Conservation (phyloP, 1,140 invertebrate species). For the Cydia fagiglandana region DNA sequence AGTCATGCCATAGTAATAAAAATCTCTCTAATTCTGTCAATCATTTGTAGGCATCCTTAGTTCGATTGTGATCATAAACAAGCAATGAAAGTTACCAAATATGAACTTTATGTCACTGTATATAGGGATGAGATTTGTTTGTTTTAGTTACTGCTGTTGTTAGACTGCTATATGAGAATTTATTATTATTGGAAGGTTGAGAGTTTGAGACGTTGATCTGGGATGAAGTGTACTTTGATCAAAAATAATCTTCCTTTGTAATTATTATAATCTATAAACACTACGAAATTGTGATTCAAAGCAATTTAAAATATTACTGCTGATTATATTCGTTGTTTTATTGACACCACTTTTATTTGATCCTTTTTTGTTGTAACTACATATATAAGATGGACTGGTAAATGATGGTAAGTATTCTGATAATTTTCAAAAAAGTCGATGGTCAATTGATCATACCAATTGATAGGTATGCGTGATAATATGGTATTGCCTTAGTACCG, state of each 20-base stretch:
- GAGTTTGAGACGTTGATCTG: conserved; percentile 43
- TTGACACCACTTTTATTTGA: conserved; percentile 37
- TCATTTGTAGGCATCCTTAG: conserved; percentile 14
- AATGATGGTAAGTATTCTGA: too few relatives aligned
- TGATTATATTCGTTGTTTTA: conserved; percentile 70
- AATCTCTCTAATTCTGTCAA: not conserved
- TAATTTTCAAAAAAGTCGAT: too few relatives aligned
- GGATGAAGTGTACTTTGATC: conserved; percentile 65
- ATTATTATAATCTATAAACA: conserved; percentile 78
- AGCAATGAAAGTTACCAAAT: conserved; percentile 29
- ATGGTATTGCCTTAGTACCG: too few relatives aligned
- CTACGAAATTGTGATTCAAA: conserved; percentile 78
- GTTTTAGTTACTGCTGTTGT: conserved; percentile 12
- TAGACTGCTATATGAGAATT: conserved; percentile 31
- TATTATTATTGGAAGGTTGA: conserved; percentile 35
- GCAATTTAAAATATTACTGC: conserved; percentile 79
- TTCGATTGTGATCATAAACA: conserved; percentile 26
- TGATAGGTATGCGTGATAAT: too few relatives aligned
- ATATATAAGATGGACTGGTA: not conserved
- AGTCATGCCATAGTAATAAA: not conserved
- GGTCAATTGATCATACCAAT: too few relatives aligned
- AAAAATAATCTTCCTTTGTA: conserved; percentile 76
- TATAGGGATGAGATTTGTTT: conserved; percentile 25
- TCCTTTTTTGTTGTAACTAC: not conserved
- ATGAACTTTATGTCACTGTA: conserved; percentile 26